Evolutionary conservation across 1,140 invertebrate species (phyloP).

Genomic region (Littorina saxatilis): DNA sequence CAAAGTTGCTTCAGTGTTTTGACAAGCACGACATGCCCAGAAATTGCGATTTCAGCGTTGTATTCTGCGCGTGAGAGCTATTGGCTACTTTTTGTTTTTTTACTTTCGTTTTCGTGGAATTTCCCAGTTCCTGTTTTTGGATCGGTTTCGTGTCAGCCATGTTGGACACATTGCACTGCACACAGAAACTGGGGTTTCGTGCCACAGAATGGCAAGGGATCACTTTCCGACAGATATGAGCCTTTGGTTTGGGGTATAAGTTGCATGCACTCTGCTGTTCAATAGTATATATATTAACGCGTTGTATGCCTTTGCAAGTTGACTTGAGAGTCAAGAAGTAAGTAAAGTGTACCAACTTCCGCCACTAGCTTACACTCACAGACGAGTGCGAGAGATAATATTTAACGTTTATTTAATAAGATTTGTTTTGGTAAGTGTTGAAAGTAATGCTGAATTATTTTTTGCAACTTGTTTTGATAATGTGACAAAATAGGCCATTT

Average conservation of each 20-base stretch:
- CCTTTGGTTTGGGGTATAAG: neutral
- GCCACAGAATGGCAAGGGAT: too few species aligned
- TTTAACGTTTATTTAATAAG: neutral
- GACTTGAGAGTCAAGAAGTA: neutral
- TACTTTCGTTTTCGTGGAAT: constrained; percentile 20
- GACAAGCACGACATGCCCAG: neutral
- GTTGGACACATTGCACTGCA: neutral
- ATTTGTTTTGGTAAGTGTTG: neutral
- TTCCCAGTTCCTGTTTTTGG: constrained; percentile 9
- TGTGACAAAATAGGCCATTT: neutral
- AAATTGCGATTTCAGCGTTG: neutral
- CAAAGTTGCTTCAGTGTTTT: neutral
- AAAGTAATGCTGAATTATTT: neutral
- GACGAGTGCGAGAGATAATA: neutral
- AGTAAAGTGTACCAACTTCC: neutral
- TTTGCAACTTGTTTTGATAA: neutral
- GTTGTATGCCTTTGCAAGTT: neutral
- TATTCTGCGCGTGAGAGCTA: neutral
- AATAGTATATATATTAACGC: too few species aligned
- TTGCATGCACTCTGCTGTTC: neutral
- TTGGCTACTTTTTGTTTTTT: neutral
- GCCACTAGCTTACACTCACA: neutral
- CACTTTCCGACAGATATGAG: neutral
- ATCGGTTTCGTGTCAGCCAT: neutral
- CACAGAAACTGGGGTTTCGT: too few species aligned